Conservation (phyloP, 1,140 invertebrate species). For the Rhopalosiphum maidis region DNA sequence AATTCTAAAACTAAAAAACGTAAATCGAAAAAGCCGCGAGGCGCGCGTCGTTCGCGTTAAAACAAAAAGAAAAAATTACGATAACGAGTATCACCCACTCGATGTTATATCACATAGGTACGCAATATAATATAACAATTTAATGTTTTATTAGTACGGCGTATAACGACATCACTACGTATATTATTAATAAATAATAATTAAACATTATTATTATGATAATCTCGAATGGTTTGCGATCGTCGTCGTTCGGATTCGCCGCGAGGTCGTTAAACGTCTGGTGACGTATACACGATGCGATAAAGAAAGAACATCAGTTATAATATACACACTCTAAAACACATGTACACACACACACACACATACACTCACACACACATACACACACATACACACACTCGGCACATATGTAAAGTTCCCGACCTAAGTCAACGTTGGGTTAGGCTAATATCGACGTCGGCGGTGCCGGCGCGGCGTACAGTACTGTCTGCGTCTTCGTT, state of each 20-base stretch:
- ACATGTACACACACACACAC: neutral
- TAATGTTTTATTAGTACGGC: neutral
- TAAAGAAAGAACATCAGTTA: conserved; percentile 36
- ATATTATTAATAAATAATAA: neutral
- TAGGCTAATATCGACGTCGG: conserved; percentile 44
- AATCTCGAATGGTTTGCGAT: neutral
- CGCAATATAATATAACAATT: neutral
- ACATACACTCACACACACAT: neutral
- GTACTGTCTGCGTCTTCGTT: conserved; percentile 28
- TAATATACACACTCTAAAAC: conserved; percentile 30
- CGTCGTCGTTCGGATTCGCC: neutral
- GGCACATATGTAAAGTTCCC: conserved; percentile 33
- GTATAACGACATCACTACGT: neutral
- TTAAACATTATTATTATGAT: neutral
- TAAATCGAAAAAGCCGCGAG: no score
- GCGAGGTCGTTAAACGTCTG: conserved; percentile 55
- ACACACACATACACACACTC: neutral
- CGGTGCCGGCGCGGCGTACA: neutral
- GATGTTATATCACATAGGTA: neutral
- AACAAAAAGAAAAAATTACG: no score
- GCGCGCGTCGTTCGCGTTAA: no score
- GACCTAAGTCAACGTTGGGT: conserved; percentile 56
- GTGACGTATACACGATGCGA: conserved; percentile 53
- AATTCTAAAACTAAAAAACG: no score
- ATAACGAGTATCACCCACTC: no score